These are phyloP conservation scores for Mimas tiliae DNA, from an alignment of 2,888 invertebrate genomes.

Conservation along the genomic window DNA sequence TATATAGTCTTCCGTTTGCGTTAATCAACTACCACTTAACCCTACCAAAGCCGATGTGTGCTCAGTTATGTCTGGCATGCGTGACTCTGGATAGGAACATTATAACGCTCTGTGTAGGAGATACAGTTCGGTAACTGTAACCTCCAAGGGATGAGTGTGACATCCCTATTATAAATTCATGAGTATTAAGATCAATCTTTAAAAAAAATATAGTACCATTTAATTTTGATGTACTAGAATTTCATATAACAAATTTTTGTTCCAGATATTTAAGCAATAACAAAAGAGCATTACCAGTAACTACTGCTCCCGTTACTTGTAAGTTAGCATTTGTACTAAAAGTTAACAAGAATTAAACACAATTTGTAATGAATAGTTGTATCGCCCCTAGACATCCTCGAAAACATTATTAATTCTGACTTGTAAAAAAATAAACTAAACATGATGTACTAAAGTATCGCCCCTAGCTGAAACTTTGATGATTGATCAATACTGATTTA, in stretches of 20 bases:
- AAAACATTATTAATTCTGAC: not conserved
- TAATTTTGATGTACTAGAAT: no score
- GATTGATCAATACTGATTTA: slow-evolving; percentile 42
- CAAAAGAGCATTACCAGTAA: not conserved
- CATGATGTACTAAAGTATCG: slow-evolving; percentile 54
- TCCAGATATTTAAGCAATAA: not conserved
- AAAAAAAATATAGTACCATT: no score
- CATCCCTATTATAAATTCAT: no score
- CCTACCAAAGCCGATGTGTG: slow-evolving; percentile 83
- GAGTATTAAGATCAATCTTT: no score
- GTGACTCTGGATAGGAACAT: slow-evolving; percentile 83
- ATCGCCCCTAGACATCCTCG: slow-evolving; percentile 36
- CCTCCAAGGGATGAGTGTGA: slow-evolving; percentile 71
- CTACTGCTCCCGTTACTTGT: not conserved
- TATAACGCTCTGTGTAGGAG: slow-evolving; percentile 79
- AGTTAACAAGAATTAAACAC: not conserved
- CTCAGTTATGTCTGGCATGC: slow-evolving; percentile 57
- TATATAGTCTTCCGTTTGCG: no score
- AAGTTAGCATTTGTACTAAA: not conserved
- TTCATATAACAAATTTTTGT: not conserved
- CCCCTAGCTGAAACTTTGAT: slow-evolving; percentile 47
- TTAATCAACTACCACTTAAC: no score
- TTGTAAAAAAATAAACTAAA: not conserved
- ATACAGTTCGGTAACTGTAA: slow-evolving; percentile 54
- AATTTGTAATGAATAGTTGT: slow-evolving; percentile 40